Conservation (phyloP, 23 tunicate genomes). For the Trididemnum clinides region DNA sequence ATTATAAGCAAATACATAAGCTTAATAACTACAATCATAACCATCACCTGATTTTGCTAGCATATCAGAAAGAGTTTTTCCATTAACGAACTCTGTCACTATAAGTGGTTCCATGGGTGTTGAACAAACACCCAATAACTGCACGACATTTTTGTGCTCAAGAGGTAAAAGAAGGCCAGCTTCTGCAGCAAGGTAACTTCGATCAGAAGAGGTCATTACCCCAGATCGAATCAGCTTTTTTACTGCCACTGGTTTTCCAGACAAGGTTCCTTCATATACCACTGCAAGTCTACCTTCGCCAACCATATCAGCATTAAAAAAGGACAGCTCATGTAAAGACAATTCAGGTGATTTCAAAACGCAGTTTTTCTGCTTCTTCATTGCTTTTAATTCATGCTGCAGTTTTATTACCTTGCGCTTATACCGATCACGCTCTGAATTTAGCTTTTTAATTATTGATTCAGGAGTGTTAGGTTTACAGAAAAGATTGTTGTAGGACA, state of each 20-base stretch:
- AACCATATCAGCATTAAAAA: slow-evolving; percentile 67
- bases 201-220: slow-evolving; percentile 64
- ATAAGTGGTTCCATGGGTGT: slow-evolving; percentile 73
- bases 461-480: slow-evolving; percentile 17
- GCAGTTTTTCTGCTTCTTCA: background rate
- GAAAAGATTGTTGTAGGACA: slow-evolving; percentile 18
- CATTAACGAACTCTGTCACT: slow-evolving; percentile 71
- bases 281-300: slow-evolving; percentile 71
- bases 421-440: slow-evolving; percentile 66
- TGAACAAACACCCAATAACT: slow-evolving; percentile 59
- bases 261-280: slow-evolving; percentile 69
- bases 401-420: slow-evolving; percentile 69
- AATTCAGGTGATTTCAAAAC: slow-evolving; percentile 58
- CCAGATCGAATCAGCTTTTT: slow-evolving; percentile 66
- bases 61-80: slow-evolving; percentile 43
- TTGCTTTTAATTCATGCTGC: slow-evolving; percentile 48
- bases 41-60: slow-evolving; percentile 45
- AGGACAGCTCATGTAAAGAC: slow-evolving; percentile 44
- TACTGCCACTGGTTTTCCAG: slow-evolving; percentile 68
- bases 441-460: slow-evolving; percentile 52
- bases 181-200: slow-evolving; percentile 81
- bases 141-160: slow-evolving; percentile 68
- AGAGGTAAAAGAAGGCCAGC: slow-evolving; percentile 64
- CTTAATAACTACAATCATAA: too few relatives aligned
- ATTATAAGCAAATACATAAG: too few relatives aligned